Evolutionary conservation across 2,888 invertebrate species (phyloP), one percentile per base, ranked within the genome.

Genomic region (Gymnosoma rotundatum): DNA sequence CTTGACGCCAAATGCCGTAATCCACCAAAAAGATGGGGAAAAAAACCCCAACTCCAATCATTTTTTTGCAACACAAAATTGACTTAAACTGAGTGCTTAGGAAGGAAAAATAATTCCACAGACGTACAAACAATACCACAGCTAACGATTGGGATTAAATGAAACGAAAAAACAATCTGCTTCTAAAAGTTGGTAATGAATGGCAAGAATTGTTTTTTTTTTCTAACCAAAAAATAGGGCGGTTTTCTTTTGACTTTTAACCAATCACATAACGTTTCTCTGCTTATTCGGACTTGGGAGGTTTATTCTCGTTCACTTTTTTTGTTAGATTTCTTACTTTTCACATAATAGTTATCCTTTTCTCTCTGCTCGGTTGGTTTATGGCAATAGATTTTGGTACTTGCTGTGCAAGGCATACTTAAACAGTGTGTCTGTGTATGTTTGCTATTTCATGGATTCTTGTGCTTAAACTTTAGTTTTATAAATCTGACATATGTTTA

Each of bases 401-500:
- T 54, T 42, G 25, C 50, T 56, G 52, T 48, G 32, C 32, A 32
- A 50, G n/a, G 7, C 42, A 42, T 38, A 38, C 20, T 42, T 20
- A 20, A 42, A 63, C 9, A 20, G 16, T 20, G 50, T 20, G 50
- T 20, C 20, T 18, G 50, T 36, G 36, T 36, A 12, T 21, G 25
- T 60, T 42, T 42, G 6, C 60, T 61, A 18, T 21, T 66, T 16
- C 9, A 58, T 6, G 67, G 61, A 76, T 80, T 80, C 80, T 83
- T 83, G 38, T 73, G 58, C 64, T 73, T 61, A 60, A 74, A 74
- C n/a, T 83, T 83, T 72, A 67, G 67, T 69, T 75, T 80, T 69
- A 56, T 61, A 75, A 75, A 81, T 63, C 69, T 75, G 78, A 81
- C 84, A 81, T 74, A 74, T 84, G 81, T 84, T 84, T 80, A 74